Conservation (phyloP, 2,888 invertebrate genomes). For the Dolichopus griseipennis region DNA sequence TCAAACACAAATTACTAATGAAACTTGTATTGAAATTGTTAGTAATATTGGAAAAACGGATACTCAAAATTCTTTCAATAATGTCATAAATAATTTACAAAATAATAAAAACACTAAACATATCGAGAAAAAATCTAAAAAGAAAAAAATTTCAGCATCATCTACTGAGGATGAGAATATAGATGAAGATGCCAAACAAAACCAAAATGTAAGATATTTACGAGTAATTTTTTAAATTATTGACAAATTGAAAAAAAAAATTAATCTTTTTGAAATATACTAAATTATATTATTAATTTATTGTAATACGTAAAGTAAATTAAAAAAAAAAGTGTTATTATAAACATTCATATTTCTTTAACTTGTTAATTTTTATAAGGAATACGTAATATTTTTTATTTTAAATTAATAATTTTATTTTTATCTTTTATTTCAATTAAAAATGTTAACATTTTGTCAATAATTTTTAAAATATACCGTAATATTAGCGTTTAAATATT, state of each 20-base stretch:
- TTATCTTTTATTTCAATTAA: too few species aligned
- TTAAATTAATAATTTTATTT: too few species aligned
- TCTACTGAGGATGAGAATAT: neutral
- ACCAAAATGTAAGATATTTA: neutral
- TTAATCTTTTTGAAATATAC: too few species aligned
- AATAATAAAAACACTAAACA: neutral
- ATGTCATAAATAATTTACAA: neutral
- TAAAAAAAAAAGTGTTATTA: too few species aligned
- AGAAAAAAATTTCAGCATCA: neutral
- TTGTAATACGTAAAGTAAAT: too few species aligned
- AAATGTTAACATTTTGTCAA: neutral
- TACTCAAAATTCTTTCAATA: neutral
- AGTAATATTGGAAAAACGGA: too few species aligned
- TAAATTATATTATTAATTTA: too few species aligned
- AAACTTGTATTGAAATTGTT: too few species aligned
- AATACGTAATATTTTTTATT: too few species aligned
- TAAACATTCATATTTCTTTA: too few species aligned
- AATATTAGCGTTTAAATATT: neutral
- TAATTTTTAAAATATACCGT: neutral
- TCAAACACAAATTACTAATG: too few species aligned
- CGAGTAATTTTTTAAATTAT: conserved; percentile 1
- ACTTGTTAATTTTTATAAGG: too few species aligned
- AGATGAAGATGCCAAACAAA: conserved; percentile 1
- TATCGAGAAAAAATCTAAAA: neutral
- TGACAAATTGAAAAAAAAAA: neutral